A percentile compares a stretch with the other conserved stretches of the same genome.
phyloP scores from a whole-genome alignment of 2,888 invertebrate genomes.

The Acanthosepion esculentum region DNA sequence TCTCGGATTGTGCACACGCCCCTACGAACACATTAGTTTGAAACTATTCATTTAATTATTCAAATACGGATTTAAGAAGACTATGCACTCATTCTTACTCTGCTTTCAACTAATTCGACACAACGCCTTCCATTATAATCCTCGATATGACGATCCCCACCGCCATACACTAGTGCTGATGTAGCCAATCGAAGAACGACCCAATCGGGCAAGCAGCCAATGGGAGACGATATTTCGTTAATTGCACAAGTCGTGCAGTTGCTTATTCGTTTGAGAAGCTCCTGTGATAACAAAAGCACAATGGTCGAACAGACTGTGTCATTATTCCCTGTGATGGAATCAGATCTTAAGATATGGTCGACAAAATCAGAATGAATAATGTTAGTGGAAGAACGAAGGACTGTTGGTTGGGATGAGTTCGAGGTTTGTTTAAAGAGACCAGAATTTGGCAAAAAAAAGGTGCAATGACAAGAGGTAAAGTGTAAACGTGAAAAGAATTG shows the following conservation, averaged over 20 bases:
- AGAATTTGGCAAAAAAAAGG: not conserved
- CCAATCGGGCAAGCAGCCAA: not conserved
- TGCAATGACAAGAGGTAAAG: not conserved
- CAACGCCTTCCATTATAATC: not conserved
- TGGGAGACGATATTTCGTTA: not conserved
- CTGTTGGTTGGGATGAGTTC: not conserved
- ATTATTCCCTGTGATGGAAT: not conserved
- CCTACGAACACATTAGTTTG: no score
- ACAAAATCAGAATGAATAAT: not conserved
- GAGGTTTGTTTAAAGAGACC: not conserved
- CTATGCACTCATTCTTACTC: no score
- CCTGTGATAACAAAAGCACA: not conserved
- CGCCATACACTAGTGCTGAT: not conserved
- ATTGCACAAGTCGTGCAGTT: not conserved
- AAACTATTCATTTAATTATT: no score
- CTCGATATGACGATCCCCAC: not conserved
- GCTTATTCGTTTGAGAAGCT: not conserved
- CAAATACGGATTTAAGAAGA: no score
- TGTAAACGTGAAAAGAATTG: no score
- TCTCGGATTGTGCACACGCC: no score
- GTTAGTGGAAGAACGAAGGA: not conserved
- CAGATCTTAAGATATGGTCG: not conserved
- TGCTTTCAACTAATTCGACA: not conserved
- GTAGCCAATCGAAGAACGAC: not conserved
- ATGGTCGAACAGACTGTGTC: not conserved